A percentile compares a stretch with the other conserved stretches of the same genome.
phyloP scores from a whole-genome alignment of 2,888 invertebrate species.

The Campaea margaritaria region DNA sequence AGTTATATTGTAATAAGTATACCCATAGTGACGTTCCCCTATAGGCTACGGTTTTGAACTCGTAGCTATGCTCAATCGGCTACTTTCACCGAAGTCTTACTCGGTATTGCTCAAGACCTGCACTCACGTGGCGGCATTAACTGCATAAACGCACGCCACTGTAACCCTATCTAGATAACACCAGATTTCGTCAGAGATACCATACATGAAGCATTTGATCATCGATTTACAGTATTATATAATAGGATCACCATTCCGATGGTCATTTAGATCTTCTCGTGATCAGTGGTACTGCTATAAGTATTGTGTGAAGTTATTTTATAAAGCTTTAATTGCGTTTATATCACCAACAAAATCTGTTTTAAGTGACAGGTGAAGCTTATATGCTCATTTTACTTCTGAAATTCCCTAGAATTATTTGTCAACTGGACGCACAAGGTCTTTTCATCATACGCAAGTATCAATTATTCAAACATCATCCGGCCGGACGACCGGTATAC shows the following conservation, averaged over 20 bases:
- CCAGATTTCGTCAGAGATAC: constrained; percentile 5
- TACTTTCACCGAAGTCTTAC: constrained; percentile 46
- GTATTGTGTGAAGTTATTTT: too few relatives aligned
- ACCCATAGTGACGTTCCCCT: background rate
- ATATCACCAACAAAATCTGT: too few relatives aligned
- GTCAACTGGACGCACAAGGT: too few relatives aligned
- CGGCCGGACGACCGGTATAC: too few relatives aligned
- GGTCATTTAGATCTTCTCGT: background rate
- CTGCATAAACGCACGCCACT: constrained; percentile 42
- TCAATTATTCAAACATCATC: too few relatives aligned
- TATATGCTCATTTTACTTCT: too few relatives aligned
- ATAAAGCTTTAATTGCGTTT: too few relatives aligned
- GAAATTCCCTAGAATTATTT: too few relatives aligned
- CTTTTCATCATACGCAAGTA: too few relatives aligned
- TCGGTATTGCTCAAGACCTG: constrained; percentile 43
- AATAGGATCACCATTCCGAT: background rate
- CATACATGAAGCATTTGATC: background rate
- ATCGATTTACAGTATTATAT: background rate
- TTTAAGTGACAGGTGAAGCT: too few relatives aligned
- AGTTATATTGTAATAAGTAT: too few relatives aligned
- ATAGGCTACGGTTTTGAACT: constrained; percentile 7
- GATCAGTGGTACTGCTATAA: background rate
- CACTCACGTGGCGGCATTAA: constrained; percentile 40
- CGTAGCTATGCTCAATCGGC: constrained; percentile 30
- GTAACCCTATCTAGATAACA: constrained; percentile 21